Evolutionary conservation across 1,140 invertebrate species (phyloP), one percentile per base, ranked within the genome.

Genomic region (Bacillus rossius): DNA sequence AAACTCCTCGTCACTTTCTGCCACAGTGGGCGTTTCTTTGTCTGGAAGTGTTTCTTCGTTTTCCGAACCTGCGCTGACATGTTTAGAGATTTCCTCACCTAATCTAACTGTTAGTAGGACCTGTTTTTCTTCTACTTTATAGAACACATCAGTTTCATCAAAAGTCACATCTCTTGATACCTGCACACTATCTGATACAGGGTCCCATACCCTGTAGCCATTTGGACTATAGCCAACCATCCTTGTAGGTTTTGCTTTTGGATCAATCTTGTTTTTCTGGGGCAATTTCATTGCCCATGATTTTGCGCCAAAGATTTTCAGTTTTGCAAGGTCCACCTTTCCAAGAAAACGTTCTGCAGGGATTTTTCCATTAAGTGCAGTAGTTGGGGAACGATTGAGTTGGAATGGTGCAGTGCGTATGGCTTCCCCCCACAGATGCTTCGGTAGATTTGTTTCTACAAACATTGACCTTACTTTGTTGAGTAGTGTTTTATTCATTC

Each of bases 401-500:
- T 71, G 58, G 59, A 71, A 71, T 8, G 64, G 67, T 29, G 71
- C 66, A 16, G 67, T 70, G 48, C 65, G 64, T 7, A 69, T 61
- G 16, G 70, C 61, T 60, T 75, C 72, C n/a, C 38, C 67, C 71
- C 69, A 73, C 7, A 71, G 57, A 10, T 55, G 60, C 34, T 61
- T n/a, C 49, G 54, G 37, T 19, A 67, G 16, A 42, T 60, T 42
- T 45, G 57, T 23, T 19, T 38, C 59, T 60, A 65, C 54, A 23
- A 72, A 54, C 8, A 61, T 61, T 19, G 67, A 43, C 29, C 65
- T 41, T 1, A 68, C 68, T 60, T 62, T 50, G 60, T 76, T 72
- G 0, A 71, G 63, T 1, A 73, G 37, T n/a, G 69, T 74, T 13
- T 70, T 26, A 62, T 74, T 75, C 48, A 69, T 68, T 58, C 71